These are phyloP conservation scores for Gila robusta DNA, from an alignment of 2,797 vertebrate species.

Conservation along the genomic window DNA sequence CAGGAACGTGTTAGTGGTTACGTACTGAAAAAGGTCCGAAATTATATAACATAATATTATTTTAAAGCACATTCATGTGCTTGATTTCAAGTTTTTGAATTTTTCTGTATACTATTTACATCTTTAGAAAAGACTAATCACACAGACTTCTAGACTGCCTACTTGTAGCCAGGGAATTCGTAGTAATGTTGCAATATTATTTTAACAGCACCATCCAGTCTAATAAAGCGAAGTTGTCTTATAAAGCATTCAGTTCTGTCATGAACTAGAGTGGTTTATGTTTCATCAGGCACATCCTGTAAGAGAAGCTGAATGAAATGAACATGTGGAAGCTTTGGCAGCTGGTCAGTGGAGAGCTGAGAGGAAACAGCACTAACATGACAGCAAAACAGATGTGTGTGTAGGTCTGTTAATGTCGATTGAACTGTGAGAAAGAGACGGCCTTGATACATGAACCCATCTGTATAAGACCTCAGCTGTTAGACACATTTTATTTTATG, in stretches of 20 bases:
- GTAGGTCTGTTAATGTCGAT: background rate
- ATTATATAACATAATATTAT: background rate
- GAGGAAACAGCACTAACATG: slow-evolving; percentile 30
- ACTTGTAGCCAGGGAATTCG: background rate
- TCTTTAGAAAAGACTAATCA: background rate
- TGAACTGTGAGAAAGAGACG: background rate
- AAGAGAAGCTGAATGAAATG: slow-evolving; percentile 25
- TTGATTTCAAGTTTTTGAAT: background rate
- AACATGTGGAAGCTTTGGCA: slow-evolving; percentile 31
- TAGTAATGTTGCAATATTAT: background rate
- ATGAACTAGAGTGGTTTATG: background rate
- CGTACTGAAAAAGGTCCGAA: background rate
- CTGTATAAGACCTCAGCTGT: background rate
- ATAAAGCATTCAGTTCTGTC: slow-evolving; percentile 10
- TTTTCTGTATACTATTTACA: background rate
- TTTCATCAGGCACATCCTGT: slow-evolving; percentile 26
- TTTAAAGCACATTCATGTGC: background rate
- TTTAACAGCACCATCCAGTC: background rate
- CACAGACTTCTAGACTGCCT: background rate
- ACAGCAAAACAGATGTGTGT: slow-evolving; percentile 35
- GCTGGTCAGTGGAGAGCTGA: background rate
- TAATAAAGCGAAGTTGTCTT: background rate
- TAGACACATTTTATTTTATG: background rate
- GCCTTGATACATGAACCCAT: background rate
- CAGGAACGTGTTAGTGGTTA: background rate